phyloP scores from a whole-genome alignment of 2,797 vertebrate genomes.

The Notolabrus celidotus region DNA sequence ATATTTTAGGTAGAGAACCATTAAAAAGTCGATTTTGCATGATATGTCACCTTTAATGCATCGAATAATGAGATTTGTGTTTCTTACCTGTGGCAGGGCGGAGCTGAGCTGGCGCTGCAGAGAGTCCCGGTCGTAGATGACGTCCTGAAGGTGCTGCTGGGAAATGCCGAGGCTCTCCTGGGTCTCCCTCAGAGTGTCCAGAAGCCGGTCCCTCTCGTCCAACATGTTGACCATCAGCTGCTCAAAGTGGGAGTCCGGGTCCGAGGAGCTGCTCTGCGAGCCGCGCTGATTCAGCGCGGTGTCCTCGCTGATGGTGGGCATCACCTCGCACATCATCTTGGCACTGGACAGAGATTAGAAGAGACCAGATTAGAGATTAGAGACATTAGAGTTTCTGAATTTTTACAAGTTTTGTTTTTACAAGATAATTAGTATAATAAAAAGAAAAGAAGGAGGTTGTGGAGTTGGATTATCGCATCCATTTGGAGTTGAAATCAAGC shows the following conservation, averaged over 20 bases:
- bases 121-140: slow-evolving; percentile 96
- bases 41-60: too few species aligned
- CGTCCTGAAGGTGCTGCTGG: slow-evolving; percentile 97
- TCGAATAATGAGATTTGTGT: neutral
- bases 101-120: slow-evolving; percentile 98
- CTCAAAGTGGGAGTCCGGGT: slow-evolving; percentile 99
- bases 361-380: too few species aligned
- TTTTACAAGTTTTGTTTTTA: too few species aligned
- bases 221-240: slow-evolving; percentile 99
- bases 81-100: slow-evolving; percentile 94
- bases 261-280: slow-evolving; percentile 95
- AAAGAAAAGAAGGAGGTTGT: too few species aligned
- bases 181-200: slow-evolving; percentile 96
- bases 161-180: slow-evolving; percentile 96
- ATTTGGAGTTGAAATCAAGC: too few species aligned
- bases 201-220: slow-evolving; percentile 96
- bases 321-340: slow-evolving; percentile 98
- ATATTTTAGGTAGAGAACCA: too few species aligned
- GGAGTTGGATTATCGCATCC: too few species aligned
- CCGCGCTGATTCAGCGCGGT: slow-evolving; percentile 97
- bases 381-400: neutral
- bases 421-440: too few species aligned
- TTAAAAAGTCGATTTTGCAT: too few species aligned
- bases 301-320: slow-evolving; percentile 99
- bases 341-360: slow-evolving; percentile 60